Evolutionary conservation across 1,140 invertebrate genomes (phyloP).

Genomic region (Drosophila gunungcola): DNA sequence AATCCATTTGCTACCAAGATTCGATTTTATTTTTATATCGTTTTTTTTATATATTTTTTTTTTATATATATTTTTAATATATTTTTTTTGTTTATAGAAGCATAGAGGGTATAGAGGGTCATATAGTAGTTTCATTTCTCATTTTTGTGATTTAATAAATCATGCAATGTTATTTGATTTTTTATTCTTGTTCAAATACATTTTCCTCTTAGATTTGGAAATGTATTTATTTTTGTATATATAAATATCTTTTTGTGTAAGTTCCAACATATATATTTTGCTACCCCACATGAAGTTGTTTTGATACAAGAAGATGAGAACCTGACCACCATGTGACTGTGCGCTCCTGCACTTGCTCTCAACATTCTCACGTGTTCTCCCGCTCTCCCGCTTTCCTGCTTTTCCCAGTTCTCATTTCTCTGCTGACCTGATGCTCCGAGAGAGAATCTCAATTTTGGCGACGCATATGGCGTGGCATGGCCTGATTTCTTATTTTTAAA

Average conservation of each 20-base stretch:
- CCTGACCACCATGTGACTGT: conserved; percentile 37
- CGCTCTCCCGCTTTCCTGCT: neutral
- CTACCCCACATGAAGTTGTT: conserved; percentile 13
- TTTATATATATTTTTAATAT: no score
- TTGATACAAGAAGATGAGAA: conserved; percentile 19
- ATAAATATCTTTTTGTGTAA: neutral
- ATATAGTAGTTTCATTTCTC: no score
- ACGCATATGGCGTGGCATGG: conserved; percentile 40
- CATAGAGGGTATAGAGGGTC: no score
- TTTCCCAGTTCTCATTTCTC: conserved; percentile 4
- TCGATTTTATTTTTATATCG: no score
- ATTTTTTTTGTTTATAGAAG: no score
- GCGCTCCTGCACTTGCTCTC: conserved; percentile 2
- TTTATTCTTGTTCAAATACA: no score
- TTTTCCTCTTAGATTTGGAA: neutral
- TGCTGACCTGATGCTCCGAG: conserved; percentile 29
- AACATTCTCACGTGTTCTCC: conserved; percentile 3
- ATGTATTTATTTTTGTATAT: no score
- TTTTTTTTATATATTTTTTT: no score
- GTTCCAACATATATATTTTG: conserved; percentile 4
- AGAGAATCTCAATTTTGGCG: conserved; percentile 37
- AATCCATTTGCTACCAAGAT: no score
- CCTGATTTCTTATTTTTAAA: conserved; percentile 62
- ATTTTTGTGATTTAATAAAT: no score
- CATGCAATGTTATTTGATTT: no score